Percentiles rank a stretch among this genome's conserved stretches.
These are phyloP conservation scores for Solenodon paradoxus DNA, from an alignment of 2,113 vertebrate species.

Conservation along the genomic window DNA sequence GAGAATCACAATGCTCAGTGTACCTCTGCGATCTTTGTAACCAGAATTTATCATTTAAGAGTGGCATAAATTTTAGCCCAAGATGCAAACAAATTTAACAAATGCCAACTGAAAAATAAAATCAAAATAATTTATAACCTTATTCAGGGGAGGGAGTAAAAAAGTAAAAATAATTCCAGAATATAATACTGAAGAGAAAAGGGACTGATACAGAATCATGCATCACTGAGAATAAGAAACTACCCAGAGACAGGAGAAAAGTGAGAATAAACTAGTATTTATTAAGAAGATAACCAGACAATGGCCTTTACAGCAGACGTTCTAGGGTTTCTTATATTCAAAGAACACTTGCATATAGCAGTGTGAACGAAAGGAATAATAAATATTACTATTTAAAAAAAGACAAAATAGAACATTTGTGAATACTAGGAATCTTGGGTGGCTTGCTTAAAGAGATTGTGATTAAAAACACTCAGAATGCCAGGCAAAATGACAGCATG, in stretches of 20 bases:
- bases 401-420: too few species aligned
- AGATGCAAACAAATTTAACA: background rate
- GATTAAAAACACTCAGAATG: background rate
- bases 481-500: background rate
- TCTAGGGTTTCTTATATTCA: background rate
- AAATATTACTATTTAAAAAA: too few species aligned
- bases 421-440: background rate
- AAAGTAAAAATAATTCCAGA: background rate
- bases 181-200: background rate
- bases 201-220: background rate
- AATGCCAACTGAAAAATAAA: background rate
- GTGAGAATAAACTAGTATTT: background rate
- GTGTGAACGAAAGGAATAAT: too few species aligned
- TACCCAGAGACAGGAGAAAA: background rate
- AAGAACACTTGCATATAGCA: too few species aligned
- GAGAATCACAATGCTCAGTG: background rate
- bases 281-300: background rate
- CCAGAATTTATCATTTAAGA: background rate
- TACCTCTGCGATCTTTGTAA: background rate
- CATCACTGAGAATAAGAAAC: background rate
- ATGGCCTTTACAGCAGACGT: background rate
- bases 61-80: background rate
- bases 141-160: background rate
- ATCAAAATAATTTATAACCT: constrained; percentile 2
- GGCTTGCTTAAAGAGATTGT: background rate